Conservation (phyloP, 2,113 vertebrate genomes). For the Channa argus region DNA sequence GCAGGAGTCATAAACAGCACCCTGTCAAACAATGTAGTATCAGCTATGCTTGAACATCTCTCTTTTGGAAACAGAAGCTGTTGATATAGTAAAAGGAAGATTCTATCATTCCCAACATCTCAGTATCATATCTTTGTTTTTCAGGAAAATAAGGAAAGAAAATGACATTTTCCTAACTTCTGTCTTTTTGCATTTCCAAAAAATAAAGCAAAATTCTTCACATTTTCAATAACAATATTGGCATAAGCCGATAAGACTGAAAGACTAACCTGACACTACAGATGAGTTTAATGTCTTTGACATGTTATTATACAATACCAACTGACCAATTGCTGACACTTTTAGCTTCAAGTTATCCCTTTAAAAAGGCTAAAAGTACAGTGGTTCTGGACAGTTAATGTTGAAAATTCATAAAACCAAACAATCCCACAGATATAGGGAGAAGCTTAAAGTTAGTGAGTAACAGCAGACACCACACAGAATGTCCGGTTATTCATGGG, state of each 20-base stretch:
- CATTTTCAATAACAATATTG: too few species aligned
- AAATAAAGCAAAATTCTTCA: too few species aligned
- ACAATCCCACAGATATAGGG: slow-evolving; percentile 5
- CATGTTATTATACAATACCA: too few species aligned
- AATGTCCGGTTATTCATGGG: slow-evolving; percentile 9
- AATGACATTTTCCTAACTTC: too few species aligned
- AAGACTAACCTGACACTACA: too few species aligned
- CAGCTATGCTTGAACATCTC: slow-evolving; percentile 10
- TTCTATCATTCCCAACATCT: too few species aligned
- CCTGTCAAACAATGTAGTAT: slow-evolving; percentile 49
- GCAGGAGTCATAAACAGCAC: slow-evolving; percentile 48
- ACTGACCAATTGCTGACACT: slow-evolving; percentile 1
- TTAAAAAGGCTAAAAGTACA: not conserved
- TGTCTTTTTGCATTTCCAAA: too few species aligned
- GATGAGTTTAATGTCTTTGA: too few species aligned
- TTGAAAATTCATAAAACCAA: slow-evolving; percentile 29
- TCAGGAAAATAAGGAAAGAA: too few species aligned
- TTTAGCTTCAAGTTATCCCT: slow-evolving; percentile 13
- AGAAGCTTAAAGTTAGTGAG: not conserved
- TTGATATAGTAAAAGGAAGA: slow-evolving; percentile 24
- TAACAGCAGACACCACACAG: slow-evolving; percentile 3
- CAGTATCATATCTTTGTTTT: too few species aligned
- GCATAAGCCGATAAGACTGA: too few species aligned
- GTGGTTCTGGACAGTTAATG: slow-evolving; percentile 2
- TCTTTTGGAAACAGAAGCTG: slow-evolving; percentile 33